phyloP scores from a whole-genome alignment of 1,140 invertebrate genomes.

The Chrysoperla carnea region DNA sequence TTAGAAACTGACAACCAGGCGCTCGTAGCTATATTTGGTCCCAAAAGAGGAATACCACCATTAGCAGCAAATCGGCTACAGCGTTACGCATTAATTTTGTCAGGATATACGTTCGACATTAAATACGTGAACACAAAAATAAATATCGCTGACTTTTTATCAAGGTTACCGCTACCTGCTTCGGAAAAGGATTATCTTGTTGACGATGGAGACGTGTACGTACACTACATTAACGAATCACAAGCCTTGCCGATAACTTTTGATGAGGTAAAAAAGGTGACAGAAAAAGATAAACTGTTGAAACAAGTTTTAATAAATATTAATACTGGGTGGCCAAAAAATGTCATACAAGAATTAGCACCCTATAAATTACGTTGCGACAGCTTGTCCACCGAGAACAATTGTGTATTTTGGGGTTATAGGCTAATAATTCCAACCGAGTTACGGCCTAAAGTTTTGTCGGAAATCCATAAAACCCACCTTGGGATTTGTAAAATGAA shows the following conservation, averaged over 20 bases:
- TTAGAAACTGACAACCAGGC: conserved; percentile 30
- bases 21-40: conserved; percentile 23
- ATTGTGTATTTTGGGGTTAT: conserved; percentile 13
- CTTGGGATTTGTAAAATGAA: conserved; percentile 19
- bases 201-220: background rate
- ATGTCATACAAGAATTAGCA: conserved; percentile 4
- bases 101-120: conserved; percentile 18
- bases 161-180: conserved; percentile 12
- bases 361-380: background rate
- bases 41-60: conserved; percentile 15
- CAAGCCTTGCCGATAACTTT: conserved; percentile 2
- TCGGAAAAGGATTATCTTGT: no score
- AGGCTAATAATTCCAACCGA: conserved; percentile 11
- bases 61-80: conserved; percentile 18
- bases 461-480: conserved; percentile 19
- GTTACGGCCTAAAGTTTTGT: conserved; percentile 8
- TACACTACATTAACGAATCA: background rate
- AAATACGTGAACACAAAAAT: conserved; percentile 12
- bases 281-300: background rate
- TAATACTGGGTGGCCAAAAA: conserved; percentile 1
- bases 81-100: conserved; percentile 18
- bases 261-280: conserved; percentile 2
- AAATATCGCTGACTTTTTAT: conserved; percentile 15
- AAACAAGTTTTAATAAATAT: conserved; percentile 7
- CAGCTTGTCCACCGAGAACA: conserved; percentile 5